Evolutionary conservation across 1,140 invertebrate genomes (phyloP), one percentile per base, ranked within the genome.

Genomic region (Rhizoglyphus robini): DNA sequence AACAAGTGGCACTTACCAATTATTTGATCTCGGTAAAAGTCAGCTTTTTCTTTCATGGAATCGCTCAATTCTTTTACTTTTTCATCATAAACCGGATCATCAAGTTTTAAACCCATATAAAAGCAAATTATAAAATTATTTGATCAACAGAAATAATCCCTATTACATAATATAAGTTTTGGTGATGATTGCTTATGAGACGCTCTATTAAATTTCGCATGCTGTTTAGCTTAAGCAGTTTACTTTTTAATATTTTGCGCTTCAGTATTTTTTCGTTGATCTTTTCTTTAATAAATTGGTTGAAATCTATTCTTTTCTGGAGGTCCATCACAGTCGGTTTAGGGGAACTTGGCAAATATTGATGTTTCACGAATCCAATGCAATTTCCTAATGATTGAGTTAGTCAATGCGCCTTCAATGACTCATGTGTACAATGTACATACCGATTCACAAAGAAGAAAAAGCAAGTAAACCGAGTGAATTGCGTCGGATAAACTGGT

Each of bases 351-450:
- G 32, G 49, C 64, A 66, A 48, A 61, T 68, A 13, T 13, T 68
- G 4, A 80, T 96, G n/a, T 93, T 90, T 29, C 94, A 94, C 54
- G 94, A 93, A 32, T 96, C 93, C 0, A 93, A 89, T 78, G 94
- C 94, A 4, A 97, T 97, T 70, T n/a, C n/a, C n/a, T n/a, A n/a
- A n/a, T n/a, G n/a, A n/a, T n/a, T n/a, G n/a, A n/a, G n/a, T n/a
- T n/a, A n/a, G n/a, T n/a, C n/a, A n/a, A n/a, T n/a, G n/a, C n/a
- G n/a, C n/a, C n/a, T n/a, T n/a, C n/a, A n/a, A n/a, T n/a, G n/a
- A n/a, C n/a, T n/a, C n/a, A n/a, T n/a, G n/a, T n/a, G n/a, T n/a
- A n/a, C n/a, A n/a, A n/a, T n/a, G n/a, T n/a, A n/a, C n/a, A n/a
- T n/a, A n/a, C n/a, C n/a, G n/a, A n/a, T n/a, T n/a, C n/a, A n/a